Evolutionary conservation across 2,888 invertebrate genomes (phyloP).

Genomic region (Geotrupes spiniger): DNA sequence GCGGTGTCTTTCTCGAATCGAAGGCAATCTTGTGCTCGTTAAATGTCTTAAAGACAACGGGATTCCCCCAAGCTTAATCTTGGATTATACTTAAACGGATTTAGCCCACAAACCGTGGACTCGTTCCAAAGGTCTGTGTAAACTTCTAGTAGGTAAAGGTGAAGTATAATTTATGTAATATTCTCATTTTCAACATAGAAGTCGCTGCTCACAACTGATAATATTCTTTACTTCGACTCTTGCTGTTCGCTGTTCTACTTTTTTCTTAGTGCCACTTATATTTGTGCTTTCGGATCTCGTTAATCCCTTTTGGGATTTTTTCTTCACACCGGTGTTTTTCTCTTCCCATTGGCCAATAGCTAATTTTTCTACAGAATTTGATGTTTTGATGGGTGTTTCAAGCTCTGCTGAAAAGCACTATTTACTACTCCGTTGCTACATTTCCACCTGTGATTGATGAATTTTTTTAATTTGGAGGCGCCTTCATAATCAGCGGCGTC

Average conservation of each 20-base stretch:
- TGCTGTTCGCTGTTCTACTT: constrained; percentile 56
- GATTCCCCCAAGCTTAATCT: constrained; percentile 53
- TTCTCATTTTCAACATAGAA: constrained; percentile 29
- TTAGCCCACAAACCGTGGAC: constrained; percentile 42
- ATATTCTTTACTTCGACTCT: constrained; percentile 62
- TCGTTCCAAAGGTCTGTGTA: constrained; percentile 73
- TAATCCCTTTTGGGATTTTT: constrained; percentile 44
- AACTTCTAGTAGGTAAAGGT: constrained; percentile 67
- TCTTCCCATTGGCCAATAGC: constrained; percentile 32
- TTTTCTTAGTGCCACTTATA: constrained; percentile 64
- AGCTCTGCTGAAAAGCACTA: constrained; percentile 46
- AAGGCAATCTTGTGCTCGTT: constrained; percentile 73
- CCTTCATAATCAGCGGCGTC: constrained; percentile 63
- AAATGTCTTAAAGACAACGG: constrained; percentile 66
- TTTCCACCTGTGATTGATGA: constrained; percentile 50
- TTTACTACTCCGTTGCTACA: constrained; percentile 46
- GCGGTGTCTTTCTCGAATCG: constrained; percentile 70
- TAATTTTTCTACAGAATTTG: constrained; percentile 44
- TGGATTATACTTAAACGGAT: constrained; percentile 37
- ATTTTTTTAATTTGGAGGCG: constrained; percentile 57
- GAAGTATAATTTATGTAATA: constrained; percentile 50
- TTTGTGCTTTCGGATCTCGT: constrained; percentile 51
- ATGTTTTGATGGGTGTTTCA: constrained; percentile 33
- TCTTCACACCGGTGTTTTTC: constrained; percentile 41
- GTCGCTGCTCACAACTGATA: constrained; percentile 68